These are phyloP conservation scores for Mamestra brassicae DNA, from an alignment of 2,888 invertebrate genomes.

Conservation along the genomic window DNA sequence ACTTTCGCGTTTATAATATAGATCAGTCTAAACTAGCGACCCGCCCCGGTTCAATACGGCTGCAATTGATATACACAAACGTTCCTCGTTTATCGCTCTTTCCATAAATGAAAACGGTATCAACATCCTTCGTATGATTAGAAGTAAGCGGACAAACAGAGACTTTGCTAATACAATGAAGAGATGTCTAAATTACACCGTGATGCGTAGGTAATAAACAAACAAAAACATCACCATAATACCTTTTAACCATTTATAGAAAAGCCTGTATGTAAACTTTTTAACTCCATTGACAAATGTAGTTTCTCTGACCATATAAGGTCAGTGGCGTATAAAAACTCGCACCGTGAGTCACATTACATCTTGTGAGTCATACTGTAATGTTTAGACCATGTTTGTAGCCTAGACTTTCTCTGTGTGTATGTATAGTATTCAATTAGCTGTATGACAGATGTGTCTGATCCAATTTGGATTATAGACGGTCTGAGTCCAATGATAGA, in stretches of 20 bases:
- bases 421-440: slow-evolving; percentile 8
- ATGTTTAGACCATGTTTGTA: slow-evolving; percentile 33
- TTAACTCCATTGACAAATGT: slow-evolving; percentile 20
- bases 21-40: background rate
- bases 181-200: background rate
- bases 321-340: slow-evolving; percentile 45
- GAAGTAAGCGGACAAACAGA: too few species aligned
- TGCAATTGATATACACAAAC: too few species aligned
- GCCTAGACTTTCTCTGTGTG: slow-evolving; percentile 49
- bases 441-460: slow-evolving; percentile 8
- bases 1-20: too few species aligned
- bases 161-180: too few species aligned
- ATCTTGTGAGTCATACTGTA: slow-evolving; percentile 55
- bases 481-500: background rate
- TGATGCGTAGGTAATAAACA: background rate
- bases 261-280: slow-evolving; percentile 15
- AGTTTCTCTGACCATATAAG: slow-evolving; percentile 58
- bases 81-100: too few species aligned
- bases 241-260: slow-evolving; percentile 22
- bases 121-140: too few species aligned
- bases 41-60: too few species aligned
- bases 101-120: too few species aligned
- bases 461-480: slow-evolving; percentile 21
- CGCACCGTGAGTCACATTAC: slow-evolving; percentile 53
- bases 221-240: background rate